Evolutionary conservation across 1,140 invertebrate species (phyloP).

Genomic region (Yoshiicerus persimilis): DNA sequence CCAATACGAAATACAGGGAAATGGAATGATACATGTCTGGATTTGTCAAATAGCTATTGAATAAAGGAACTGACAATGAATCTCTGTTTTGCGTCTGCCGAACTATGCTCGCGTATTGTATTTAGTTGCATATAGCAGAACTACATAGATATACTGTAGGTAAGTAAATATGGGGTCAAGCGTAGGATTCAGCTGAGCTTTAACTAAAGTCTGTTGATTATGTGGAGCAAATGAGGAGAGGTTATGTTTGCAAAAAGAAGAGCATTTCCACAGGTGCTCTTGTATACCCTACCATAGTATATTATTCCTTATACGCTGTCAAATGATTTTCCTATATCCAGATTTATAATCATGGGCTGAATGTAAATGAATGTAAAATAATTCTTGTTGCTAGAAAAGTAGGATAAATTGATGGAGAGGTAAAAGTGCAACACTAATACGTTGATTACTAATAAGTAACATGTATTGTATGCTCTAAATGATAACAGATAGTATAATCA

Average conservation of each 20-base stretch:
- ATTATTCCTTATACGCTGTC: not conserved
- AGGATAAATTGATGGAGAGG: not conserved
- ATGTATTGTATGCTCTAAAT: not conserved
- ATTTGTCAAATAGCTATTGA: not conserved
- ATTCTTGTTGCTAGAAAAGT: not conserved
- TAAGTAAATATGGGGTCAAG: conserved; percentile 6
- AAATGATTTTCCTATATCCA: not conserved
- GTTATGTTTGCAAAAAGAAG: conserved; percentile 7
- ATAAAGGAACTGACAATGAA: not conserved
- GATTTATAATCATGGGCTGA: not conserved
- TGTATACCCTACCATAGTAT: not conserved
- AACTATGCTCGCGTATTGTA: not conserved
- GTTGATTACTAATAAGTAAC: not conserved
- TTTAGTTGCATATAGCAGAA: not conserved
- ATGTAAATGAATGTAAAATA: not conserved
- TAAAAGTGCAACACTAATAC: not conserved
- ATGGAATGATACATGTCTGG: not conserved
- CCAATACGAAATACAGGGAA: not conserved
- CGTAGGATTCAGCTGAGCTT: not conserved
- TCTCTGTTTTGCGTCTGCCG: not conserved
- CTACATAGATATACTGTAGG: not conserved
- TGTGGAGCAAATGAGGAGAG: conserved; percentile 9
- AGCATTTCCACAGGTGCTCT: not conserved
- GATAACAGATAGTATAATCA: not conserved
- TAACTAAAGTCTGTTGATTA: not conserved